phyloP scores from a whole-genome alignment of 1,140 invertebrate species.

The Ganaspis sp. region DNA sequence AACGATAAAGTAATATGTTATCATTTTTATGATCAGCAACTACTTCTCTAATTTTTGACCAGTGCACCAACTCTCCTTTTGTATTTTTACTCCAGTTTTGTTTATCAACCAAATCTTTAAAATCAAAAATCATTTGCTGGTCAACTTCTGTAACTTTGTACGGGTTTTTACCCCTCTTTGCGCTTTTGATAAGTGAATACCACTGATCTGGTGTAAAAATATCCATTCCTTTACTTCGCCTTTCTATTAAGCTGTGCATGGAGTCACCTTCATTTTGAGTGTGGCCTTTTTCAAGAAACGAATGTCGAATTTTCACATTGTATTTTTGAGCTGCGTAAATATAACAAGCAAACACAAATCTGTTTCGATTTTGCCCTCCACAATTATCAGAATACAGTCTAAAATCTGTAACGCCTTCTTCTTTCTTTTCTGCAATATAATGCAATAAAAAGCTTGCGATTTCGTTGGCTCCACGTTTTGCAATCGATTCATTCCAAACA shows the following conservation, averaged over 20 bases:
- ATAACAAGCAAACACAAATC: background rate
- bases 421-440: constrained; percentile 2
- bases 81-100: background rate
- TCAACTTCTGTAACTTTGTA: constrained; percentile 49
- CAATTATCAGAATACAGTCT: constrained; percentile 7
- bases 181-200: constrained; percentile 51
- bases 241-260: constrained; percentile 64
- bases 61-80: background rate
- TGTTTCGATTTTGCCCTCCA: background rate
- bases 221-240: constrained; percentile 57
- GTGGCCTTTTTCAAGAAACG: constrained; percentile 25
- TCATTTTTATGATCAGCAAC: background rate
- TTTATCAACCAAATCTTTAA: constrained; percentile 31
- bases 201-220: constrained; percentile 62
- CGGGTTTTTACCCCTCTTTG: constrained; percentile 55
- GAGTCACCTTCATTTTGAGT: constrained; percentile 36
- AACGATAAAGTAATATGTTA: too few species aligned
- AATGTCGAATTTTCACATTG: background rate
- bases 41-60: background rate
- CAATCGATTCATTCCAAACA: background rate
- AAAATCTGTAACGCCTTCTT: background rate
- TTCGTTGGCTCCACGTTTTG: background rate
- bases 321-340: background rate
- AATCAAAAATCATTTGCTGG: constrained; percentile 46
- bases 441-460: background rate